A percentile compares a stretch with the other conserved stretches of the same genome.
These are phyloP conservation scores for Urocynchramus pylzowi DNA, from an alignment of 2,113 vertebrate genomes.

Conservation along the genomic window DNA sequence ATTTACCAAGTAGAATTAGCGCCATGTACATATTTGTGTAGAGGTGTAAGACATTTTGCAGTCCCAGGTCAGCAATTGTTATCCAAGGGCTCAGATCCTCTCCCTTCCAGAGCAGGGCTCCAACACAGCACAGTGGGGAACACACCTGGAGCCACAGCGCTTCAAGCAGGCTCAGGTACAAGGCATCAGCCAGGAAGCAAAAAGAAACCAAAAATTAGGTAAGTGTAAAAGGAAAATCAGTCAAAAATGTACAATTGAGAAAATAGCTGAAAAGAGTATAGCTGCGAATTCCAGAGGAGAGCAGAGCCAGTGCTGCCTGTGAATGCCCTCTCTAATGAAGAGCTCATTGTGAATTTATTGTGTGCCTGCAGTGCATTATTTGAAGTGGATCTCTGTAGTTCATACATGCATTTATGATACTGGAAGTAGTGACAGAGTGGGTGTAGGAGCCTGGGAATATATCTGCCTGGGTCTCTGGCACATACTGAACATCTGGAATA, in stretches of 20 bases:
- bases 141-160: rapidly evolving
- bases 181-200: neutral
- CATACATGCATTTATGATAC: neutral
- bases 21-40: neutral
- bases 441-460: neutral
- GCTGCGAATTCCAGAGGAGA: neutral
- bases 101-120: neutral
- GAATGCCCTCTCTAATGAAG: neutral
- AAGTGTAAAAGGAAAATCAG: neutral
- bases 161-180: neutral
- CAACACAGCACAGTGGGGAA: neutral
- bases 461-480: neutral
- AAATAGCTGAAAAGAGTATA: neutral
- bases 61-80: neutral
- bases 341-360: neutral
- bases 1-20: neutral
- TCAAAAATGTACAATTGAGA: neutral
- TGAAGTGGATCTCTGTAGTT: neutral
- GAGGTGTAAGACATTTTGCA: neutral
- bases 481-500: neutral
- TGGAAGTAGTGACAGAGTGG: neutral
- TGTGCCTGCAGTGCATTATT: neutral
- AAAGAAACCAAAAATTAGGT: neutral
- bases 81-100: neutral
- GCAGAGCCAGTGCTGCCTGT: neutral